phyloP scores from a whole-genome alignment of 2,113 vertebrate species.

The Natator depressus region DNA sequence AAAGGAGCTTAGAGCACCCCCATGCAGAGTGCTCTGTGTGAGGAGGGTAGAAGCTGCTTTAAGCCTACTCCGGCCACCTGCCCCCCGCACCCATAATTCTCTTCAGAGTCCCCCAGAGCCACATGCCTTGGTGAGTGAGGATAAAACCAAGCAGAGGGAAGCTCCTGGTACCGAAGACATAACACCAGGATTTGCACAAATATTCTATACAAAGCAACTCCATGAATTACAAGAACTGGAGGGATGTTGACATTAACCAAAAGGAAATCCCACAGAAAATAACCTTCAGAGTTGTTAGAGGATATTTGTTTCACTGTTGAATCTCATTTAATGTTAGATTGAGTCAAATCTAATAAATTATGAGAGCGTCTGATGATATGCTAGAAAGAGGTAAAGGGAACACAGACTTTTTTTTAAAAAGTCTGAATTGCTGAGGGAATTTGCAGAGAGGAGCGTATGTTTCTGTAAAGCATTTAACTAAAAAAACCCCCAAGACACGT shows the following conservation, averaged over 20 bases:
- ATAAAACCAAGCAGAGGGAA: background rate
- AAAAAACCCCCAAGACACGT: background rate
- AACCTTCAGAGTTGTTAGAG: conserved; percentile 67
- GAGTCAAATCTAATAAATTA: conserved; percentile 52
- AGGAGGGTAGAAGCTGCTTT: background rate
- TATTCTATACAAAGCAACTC: conserved; percentile 13
- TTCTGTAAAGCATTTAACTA: background rate
- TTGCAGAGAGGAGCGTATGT: background rate
- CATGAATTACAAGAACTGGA: conserved; percentile 24
- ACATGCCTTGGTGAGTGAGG: background rate
- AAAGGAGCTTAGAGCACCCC: background rate
- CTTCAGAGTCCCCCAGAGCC: background rate
- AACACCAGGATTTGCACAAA: conserved; percentile 14
- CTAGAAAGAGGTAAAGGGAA: conserved; percentile 38
- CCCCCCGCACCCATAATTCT: background rate
- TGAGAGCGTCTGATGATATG: conserved; percentile 1
- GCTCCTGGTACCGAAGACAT: background rate
- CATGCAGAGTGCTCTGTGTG: background rate
- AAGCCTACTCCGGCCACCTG: background rate
- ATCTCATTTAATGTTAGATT: conserved; percentile 58
- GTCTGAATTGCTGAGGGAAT: background rate
- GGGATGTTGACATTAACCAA: conserved; percentile 64
- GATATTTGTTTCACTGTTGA: conserved; percentile 39
- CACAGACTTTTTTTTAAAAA: background rate
- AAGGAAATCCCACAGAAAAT: conserved; percentile 63